Conservation (phyloP, 2,888 invertebrate genomes). For the Tromatobia lineatoria region DNA sequence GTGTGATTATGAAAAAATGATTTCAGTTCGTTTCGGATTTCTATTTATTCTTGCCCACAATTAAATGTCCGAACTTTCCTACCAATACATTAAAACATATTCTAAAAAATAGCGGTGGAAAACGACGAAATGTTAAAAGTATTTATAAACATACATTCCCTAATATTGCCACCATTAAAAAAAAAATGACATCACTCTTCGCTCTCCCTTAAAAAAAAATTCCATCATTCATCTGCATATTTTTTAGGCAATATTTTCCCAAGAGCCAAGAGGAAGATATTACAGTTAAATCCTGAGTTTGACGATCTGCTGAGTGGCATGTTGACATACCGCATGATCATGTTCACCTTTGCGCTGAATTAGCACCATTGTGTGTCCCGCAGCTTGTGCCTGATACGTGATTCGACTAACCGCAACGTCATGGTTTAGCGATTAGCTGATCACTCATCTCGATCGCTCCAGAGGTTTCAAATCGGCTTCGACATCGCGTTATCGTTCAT, state of each 20-base stretch:
- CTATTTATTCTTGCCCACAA: too few relatives aligned
- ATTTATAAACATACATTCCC: too few relatives aligned
- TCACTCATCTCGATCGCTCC: conserved; percentile 23
- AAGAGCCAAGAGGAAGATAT: background rate
- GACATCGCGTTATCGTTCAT: background rate
- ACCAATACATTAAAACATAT: too few relatives aligned
- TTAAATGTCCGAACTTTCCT: too few relatives aligned
- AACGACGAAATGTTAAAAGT: too few relatives aligned
- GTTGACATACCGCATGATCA: background rate
- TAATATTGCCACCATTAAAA: too few relatives aligned
- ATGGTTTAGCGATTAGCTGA: conserved; percentile 37
- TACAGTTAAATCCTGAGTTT: background rate
- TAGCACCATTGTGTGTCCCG: background rate
- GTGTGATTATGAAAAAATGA: too few relatives aligned
- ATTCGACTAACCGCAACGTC: conserved; percentile 46
- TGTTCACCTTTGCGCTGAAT: background rate
- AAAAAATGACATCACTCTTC: too few relatives aligned
- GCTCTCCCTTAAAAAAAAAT: too few relatives aligned
- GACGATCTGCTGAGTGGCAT: background rate
- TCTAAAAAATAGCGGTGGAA: too few relatives aligned
- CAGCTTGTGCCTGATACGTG: conserved; percentile 12
- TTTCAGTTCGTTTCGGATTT: too few relatives aligned
- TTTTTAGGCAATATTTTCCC: background rate
- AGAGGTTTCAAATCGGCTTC: background rate
- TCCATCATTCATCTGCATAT: background rate